Base-by-base conservation (phyloP, 2,113 vertebrate genomes). In the Thalassarche chlororhynchos region DNA sequence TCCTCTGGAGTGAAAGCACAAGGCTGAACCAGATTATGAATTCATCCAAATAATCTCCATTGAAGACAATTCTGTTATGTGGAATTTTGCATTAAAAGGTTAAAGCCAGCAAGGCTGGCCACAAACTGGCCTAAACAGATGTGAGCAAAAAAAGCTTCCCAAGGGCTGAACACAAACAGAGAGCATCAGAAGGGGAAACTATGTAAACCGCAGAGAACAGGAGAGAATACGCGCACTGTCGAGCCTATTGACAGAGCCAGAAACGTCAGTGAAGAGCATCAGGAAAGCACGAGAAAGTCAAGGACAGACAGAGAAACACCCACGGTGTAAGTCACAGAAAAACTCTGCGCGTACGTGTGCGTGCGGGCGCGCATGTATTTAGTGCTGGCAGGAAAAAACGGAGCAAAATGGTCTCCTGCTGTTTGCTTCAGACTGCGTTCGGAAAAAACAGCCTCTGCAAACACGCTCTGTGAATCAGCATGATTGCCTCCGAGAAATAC, bases 301-400 rank as follows among this genome's bases (percentile, higher is more conserved):
- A 89, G 77, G 57, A 34, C 47, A 65, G 57, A 9, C 84, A 87
- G 65, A 68, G 72, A 89, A 84, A 66, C 74, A 83, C 28, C 46
- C 38, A 0, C 2, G 5, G 61, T 32, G 19, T 4, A 47, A 87
- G 84, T 18, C 81, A 38, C 52, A 31, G 74, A 6, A 5, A 68
- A 68, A 24, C 47, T 8, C 40, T 1, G 54, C 1, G 5, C 5
- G 4, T 25, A 29, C 11, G 1, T 32, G 66, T 2, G 6, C 3
- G 2, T 32, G 76, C 6, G 0, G n/a, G n/a, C 6, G 5, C 8
- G 2, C 31, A 12, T 4, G 62, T 5, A 3, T 36, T 52, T 16
- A 31, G 69, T 0, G 46, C 69, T 19, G 60, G 84, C 74, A 87
- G 57, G 77, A 24, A 34, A 75, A 75, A 81, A 85, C 0, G 0